Percentiles rank a stretch among this genome's conserved stretches.
Evolutionary conservation across 1,140 invertebrate species (phyloP).

Genomic region (Drosophila littoralis): DNA sequence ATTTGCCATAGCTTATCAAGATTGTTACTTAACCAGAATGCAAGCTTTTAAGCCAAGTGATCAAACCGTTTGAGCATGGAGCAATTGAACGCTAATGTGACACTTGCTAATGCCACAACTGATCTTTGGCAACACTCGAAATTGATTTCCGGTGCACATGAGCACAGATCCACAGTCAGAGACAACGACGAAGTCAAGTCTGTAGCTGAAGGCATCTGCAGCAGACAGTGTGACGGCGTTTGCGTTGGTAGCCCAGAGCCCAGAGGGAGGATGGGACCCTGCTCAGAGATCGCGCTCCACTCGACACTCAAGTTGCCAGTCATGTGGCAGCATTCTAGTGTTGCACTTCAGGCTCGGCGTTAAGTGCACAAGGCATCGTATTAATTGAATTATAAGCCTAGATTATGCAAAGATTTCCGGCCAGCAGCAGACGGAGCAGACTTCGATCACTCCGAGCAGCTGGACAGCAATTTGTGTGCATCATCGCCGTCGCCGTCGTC

Average conservation of each 20-base stretch:
- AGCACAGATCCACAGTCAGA: conserved; percentile 45
- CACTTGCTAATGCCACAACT: conserved; percentile 59
- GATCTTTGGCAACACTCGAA: conserved; percentile 55
- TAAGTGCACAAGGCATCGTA: conserved; percentile 75
- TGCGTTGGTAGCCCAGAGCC: not conserved
- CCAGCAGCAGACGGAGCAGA: conserved; percentile 32
- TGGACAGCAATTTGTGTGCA: conserved; percentile 70
- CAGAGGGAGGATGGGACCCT: not conserved
- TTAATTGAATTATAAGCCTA: conserved; percentile 84
- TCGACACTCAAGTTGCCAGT: conserved; percentile 67
- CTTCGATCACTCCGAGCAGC: conserved; percentile 39
- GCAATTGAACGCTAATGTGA: conserved; percentile 51
- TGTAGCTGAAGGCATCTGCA: conserved; percentile 39
- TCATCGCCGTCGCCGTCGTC: conserved; percentile 31
- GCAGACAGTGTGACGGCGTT: conserved; percentile 77
- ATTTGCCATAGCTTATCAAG: conserved; percentile 6
- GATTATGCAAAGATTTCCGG: conserved; percentile 84
- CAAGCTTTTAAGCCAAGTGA: conserved; percentile 22
- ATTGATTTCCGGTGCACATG: conserved; percentile 64
- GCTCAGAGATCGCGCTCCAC: not conserved
- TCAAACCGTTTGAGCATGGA: conserved; percentile 14
- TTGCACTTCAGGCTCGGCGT: conserved; percentile 69
- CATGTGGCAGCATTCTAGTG: conserved; percentile 81
- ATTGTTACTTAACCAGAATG: not conserved
- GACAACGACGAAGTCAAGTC: conserved; percentile 2